Evolutionary conservation across 1,140 invertebrate species (phyloP).

Genomic region (Eciton burchellii): DNA sequence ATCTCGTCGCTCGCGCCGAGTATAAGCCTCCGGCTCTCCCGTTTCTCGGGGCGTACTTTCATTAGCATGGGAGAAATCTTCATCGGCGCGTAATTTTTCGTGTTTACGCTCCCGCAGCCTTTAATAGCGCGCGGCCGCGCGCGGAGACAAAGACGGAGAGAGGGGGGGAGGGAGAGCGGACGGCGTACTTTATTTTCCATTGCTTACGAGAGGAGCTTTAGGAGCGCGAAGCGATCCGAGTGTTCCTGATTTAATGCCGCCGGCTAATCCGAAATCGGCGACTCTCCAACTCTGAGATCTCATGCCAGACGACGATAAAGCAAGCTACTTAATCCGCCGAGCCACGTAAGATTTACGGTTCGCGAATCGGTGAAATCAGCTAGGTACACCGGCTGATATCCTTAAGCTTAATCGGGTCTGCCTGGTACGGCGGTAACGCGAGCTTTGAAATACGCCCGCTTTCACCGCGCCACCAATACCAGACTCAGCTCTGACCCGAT

Average conservation of each 20-base stretch:
- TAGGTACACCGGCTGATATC: conserved; percentile 59
- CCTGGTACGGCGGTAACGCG: conserved; percentile 6
- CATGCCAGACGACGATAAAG: conserved; percentile 69
- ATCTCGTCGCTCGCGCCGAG: conserved; percentile 3
- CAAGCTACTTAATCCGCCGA: conserved; percentile 73
- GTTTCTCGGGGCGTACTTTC: background rate
- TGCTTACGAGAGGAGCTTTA: conserved; percentile 37
- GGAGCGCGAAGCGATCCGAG: conserved; percentile 54
- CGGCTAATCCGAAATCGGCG: conserved; percentile 70
- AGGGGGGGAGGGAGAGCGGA: conserved; percentile 1
- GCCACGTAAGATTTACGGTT: conserved; percentile 70
- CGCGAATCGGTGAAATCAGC: conserved; percentile 70
- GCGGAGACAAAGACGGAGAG: too few species aligned
- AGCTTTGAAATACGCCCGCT: conserved; percentile 45
- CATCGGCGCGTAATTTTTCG: background rate
- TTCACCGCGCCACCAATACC: background rate
- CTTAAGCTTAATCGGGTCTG: conserved; percentile 68
- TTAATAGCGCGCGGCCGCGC: background rate
- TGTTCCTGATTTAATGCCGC: conserved; percentile 70
- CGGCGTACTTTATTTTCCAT: conserved; percentile 46
- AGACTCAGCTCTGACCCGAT: conserved; percentile 14
- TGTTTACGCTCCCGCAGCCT: background rate
- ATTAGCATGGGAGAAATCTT: conserved; percentile 23
- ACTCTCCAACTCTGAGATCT: conserved; percentile 68
- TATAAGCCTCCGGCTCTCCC: conserved; percentile 18